These are phyloP conservation scores for Plecotus auritus DNA, from an alignment of 2,113 vertebrate genomes.

Conservation along the genomic window DNA sequence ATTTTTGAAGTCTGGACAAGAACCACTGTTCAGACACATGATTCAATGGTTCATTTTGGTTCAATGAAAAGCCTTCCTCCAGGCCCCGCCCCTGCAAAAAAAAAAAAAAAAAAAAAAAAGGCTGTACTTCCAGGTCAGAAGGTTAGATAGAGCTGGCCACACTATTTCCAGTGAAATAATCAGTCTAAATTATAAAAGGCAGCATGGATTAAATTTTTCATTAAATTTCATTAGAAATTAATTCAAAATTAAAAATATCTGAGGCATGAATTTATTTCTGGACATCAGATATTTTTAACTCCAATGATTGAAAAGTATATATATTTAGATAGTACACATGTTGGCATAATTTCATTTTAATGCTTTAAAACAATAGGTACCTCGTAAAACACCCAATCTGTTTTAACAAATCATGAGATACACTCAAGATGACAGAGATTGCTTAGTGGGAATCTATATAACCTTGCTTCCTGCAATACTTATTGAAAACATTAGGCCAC, in stretches of 20 bases:
- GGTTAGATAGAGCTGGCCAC: background rate
- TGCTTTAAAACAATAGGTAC: background rate
- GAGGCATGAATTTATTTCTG: background rate
- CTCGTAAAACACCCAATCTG: background rate
- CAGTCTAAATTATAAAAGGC: background rate
- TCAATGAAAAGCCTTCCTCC: background rate
- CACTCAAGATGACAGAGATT: background rate
- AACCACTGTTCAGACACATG: background rate
- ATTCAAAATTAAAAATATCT: conserved; percentile 7
- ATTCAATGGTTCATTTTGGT: background rate
- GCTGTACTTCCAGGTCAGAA: background rate
- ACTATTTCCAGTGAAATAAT: background rate
- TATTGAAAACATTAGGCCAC: background rate
- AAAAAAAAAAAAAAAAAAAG: background rate
- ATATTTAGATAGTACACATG: background rate
- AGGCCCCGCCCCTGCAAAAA: background rate
- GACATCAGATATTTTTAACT: background rate
- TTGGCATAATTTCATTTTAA: background rate
- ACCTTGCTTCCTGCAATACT: background rate
- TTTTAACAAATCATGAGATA: background rate
- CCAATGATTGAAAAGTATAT: background rate
- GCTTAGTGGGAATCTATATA: background rate
- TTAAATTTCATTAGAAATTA: background rate
- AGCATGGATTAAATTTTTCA: background rate
- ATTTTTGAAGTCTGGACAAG: background rate